phyloP scores from a whole-genome alignment of 2,888 invertebrate genomes.

The Litoditis marina region DNA sequence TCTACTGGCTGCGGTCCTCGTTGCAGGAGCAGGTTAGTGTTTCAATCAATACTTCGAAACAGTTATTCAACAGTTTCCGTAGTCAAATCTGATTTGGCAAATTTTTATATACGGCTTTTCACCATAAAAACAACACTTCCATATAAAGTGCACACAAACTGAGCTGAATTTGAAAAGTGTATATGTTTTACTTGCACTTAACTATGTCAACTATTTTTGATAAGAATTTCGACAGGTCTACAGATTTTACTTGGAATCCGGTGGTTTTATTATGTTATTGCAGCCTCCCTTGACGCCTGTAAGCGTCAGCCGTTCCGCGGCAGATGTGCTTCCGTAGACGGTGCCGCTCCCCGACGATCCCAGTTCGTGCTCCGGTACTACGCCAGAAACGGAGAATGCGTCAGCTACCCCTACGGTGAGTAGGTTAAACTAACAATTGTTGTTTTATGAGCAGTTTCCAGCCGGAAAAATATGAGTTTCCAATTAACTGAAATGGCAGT shows the following conservation, averaged over 20 bases:
- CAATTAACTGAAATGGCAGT: too few species aligned
- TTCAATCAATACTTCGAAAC: background rate
- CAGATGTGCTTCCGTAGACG: constrained; percentile 45
- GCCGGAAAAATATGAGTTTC: too few species aligned
- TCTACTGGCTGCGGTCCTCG: constrained; percentile 18
- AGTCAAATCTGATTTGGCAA: background rate
- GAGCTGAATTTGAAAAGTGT: too few species aligned
- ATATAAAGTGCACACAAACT: too few species aligned
- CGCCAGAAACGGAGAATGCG: constrained; percentile 58
- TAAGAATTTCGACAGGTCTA: too few species aligned
- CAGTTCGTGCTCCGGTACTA: constrained; percentile 62
- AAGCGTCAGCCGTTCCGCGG: constrained; percentile 60
- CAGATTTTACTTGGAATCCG: too few species aligned
- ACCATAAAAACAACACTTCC: background rate
- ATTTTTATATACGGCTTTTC: background rate
- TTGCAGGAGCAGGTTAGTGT: constrained; percentile 18
- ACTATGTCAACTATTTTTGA: too few species aligned
- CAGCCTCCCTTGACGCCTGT: constrained; percentile 55
- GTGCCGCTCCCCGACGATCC: constrained; percentile 52
- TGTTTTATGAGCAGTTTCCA: too few species aligned
- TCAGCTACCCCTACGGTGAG: constrained; percentile 61
- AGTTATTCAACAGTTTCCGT: too few species aligned
- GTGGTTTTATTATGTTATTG: constrained; percentile 8
- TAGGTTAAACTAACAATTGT: too few species aligned
- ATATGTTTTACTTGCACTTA: too few species aligned